A percentile compares a stretch with the other conserved stretches of the same genome.
Evolutionary conservation across 2,888 invertebrate genomes (phyloP).

Genomic region (Aelia acuminata): DNA sequence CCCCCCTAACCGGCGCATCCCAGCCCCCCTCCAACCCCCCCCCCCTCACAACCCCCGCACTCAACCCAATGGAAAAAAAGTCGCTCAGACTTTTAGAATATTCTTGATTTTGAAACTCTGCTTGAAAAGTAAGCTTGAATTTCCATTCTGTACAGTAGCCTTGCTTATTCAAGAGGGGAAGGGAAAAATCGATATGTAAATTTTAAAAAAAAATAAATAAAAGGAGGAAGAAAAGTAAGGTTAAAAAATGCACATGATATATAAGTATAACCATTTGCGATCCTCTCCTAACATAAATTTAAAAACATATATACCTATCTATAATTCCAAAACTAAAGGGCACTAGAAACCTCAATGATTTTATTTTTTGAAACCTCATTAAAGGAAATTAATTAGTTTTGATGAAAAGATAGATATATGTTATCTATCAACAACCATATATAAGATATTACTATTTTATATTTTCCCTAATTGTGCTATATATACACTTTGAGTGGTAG

Average conservation of each 20-base stretch:
- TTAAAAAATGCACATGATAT: background rate
- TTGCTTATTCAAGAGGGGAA: slow-evolving; percentile 52
- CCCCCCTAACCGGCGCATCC: too few species aligned
- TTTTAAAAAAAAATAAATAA: background rate
- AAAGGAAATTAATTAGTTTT: too few species aligned
- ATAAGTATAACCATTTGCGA: background rate
- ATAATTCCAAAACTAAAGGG: too few species aligned
- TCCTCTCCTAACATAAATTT: too few species aligned
- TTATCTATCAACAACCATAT: too few species aligned
- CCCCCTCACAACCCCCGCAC: background rate
- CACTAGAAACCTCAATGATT: too few species aligned
- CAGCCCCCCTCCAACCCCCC: background rate
- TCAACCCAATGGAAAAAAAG: slow-evolving; percentile 50
- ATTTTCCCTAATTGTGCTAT: too few species aligned
- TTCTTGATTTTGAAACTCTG: slow-evolving; percentile 51
- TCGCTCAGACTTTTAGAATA: slow-evolving; percentile 53
- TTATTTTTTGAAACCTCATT: too few species aligned
- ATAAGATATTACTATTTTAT: too few species aligned
- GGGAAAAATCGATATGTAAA: slow-evolving; percentile 34
- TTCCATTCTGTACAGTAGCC: slow-evolving; percentile 47
- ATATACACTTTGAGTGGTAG: too few species aligned
- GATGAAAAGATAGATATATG: too few species aligned
- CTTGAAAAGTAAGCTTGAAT: slow-evolving; percentile 51
- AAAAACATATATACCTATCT: too few species aligned
- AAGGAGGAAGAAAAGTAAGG: background rate